Conservation (phyloP, 2,888 invertebrate genomes). For the Ichneumon xanthorius region DNA sequence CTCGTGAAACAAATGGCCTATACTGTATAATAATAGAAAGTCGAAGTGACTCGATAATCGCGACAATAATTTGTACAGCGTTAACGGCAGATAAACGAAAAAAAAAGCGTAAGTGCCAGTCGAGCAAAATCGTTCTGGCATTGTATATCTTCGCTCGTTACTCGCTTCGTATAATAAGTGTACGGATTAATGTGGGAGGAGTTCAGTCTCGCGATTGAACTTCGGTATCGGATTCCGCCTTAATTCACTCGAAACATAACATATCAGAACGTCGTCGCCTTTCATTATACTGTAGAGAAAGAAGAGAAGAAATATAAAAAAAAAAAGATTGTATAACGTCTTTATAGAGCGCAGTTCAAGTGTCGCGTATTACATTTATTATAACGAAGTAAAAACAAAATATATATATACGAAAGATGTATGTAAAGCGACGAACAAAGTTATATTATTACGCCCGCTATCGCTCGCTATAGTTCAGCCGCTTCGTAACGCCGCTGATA, state of each 20-base stretch:
- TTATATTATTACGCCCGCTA: constrained; percentile 48
- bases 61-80: constrained; percentile 63
- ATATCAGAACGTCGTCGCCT: constrained; percentile 78
- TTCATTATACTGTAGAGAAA: constrained; percentile 65
- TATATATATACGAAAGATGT: constrained; percentile 34
- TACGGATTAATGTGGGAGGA: constrained; percentile 24
- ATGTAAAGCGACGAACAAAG: constrained; percentile 48
- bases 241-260: constrained; percentile 75
- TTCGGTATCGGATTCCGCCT: constrained; percentile 67
- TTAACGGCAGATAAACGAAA: constrained; percentile 5
- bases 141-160: constrained; percentile 4
- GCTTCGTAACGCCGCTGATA: constrained; percentile 56
- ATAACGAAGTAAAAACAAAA: constrained; percentile 30
- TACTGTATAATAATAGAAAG: constrained; percentile 39
- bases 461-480: constrained; percentile 49
- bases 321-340: constrained; percentile 34
- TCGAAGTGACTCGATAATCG: constrained; percentile 53
- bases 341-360: constrained; percentile 34
- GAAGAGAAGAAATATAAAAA: constrained; percentile 34
- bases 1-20: constrained; percentile 46
- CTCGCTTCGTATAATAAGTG: constrained; percentile 36
- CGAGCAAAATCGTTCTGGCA: not conserved
- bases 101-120: not conserved
- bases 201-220: not conserved
- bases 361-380: constrained; percentile 53